phyloP scores from a whole-genome alignment of 1,140 invertebrate species.

The Ceratina japonica region DNA sequence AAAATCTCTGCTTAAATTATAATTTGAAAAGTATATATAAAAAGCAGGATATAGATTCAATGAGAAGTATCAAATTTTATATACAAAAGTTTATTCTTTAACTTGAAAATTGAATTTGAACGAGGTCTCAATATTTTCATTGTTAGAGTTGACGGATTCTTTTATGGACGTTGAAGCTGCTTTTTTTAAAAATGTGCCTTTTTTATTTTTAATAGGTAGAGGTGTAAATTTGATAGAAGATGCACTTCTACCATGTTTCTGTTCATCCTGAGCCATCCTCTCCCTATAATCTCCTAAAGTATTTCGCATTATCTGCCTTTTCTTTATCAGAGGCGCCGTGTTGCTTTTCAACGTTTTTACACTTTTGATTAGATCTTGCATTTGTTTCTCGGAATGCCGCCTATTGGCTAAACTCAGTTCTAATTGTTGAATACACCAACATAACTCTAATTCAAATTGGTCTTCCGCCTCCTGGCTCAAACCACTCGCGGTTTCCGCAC shows the following conservation, averaged over 20 bases:
- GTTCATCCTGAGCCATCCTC: constrained; percentile 87
- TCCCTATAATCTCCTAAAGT: constrained; percentile 87
- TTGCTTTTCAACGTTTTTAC: constrained; percentile 84
- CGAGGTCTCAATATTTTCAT: background rate
- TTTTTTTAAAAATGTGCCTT: constrained; percentile 82
- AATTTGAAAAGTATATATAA: too few species aligned
- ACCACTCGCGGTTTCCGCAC: constrained; percentile 60
- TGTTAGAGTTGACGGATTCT: background rate
- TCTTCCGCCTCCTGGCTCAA: constrained; percentile 79
- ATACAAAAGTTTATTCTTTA: constrained; percentile 25
- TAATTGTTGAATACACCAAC: constrained; percentile 88
- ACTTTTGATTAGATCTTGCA: constrained; percentile 82
- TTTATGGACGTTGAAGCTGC: constrained; percentile 7
- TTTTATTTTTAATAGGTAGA: constrained; percentile 70
- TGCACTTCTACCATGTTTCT: constrained; percentile 80
- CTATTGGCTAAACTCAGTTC: constrained; percentile 81
- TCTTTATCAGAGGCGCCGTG: constrained; percentile 83
- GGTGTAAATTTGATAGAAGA: constrained; percentile 76
- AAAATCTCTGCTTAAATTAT: too few species aligned
- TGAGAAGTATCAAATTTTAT: too few species aligned
- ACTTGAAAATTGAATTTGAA: constrained; percentile 49
- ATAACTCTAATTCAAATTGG: constrained; percentile 86
- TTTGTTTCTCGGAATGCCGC: constrained; percentile 83
- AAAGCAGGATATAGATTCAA: too few species aligned
- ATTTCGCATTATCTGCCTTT: constrained; percentile 86